phyloP scores from a whole-genome alignment of 1,140 invertebrate genomes.

The Drosophila virilis region DNA sequence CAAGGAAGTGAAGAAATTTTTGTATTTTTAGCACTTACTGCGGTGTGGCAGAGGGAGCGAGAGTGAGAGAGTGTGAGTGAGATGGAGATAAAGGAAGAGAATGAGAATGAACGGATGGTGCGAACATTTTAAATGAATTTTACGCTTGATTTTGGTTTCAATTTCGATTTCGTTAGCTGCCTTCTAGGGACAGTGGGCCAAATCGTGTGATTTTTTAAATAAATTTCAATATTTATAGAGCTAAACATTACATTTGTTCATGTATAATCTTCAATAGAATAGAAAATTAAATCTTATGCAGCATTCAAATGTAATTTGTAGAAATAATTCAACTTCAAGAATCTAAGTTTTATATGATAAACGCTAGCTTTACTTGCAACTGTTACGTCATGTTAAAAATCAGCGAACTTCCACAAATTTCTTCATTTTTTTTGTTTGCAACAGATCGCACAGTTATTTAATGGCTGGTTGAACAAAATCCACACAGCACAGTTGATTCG shows the following conservation, averaged over 20 bases:
- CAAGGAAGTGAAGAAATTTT: constrained; percentile 30
- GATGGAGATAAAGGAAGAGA: neutral
- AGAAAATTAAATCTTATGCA: neutral
- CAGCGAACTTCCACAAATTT: too few species aligned
- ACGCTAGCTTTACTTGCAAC: too few species aligned
- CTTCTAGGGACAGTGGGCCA: constrained; percentile 21
- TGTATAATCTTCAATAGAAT: neutral
- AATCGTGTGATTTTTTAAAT: neutral
- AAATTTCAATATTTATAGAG: too few species aligned
- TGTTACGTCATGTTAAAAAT: too few species aligned
- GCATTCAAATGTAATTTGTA: too few species aligned
- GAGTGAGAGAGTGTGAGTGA: neutral
- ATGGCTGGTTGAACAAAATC: too few species aligned
- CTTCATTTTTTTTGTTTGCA: too few species aligned
- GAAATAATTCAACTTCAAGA: too few species aligned
- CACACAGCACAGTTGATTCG: too few species aligned
- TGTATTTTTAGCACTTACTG: constrained; percentile 54
- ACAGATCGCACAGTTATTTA: too few species aligned
- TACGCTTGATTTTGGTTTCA: constrained; percentile 78
- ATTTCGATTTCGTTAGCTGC: constrained; percentile 63
- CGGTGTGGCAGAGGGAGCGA: neutral
- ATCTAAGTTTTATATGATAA: too few species aligned
- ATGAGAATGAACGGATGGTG: constrained; percentile 20
- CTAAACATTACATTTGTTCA: neutral
- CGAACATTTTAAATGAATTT: constrained; percentile 76